Conservation (phyloP, 2,797 vertebrate genomes). For the Xenopus petersii region DNA sequence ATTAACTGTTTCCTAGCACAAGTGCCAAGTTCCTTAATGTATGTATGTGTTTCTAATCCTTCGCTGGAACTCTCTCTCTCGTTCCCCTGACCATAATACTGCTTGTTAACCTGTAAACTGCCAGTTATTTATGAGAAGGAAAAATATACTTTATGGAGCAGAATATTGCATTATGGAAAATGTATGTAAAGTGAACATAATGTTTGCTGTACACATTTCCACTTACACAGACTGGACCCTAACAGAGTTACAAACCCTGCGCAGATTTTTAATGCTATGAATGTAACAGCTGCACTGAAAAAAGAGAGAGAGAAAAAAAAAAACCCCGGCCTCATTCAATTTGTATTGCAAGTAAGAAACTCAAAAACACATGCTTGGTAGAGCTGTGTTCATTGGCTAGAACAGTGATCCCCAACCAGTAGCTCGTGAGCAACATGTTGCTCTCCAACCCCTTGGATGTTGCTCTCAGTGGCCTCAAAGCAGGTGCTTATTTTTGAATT, state of each 20-base stretch:
- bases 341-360: too few relatives aligned
- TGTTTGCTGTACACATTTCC: background rate
- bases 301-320: background rate
- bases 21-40: conserved; percentile 50
- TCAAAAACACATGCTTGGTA: too few relatives aligned
- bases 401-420: too few relatives aligned
- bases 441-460: too few relatives aligned
- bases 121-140: background rate
- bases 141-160: background rate
- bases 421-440: too few relatives aligned
- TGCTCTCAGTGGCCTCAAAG: too few relatives aligned
- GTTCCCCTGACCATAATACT: conserved; percentile 9
- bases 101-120: conserved; percentile 9
- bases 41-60: conserved; percentile 27
- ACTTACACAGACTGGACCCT: background rate
- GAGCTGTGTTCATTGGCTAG: too few relatives aligned
- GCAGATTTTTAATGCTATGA: background rate
- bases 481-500: too few relatives aligned
- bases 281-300: background rate
- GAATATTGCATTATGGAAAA: conserved; percentile 4
- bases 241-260: background rate
- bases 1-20: conserved; percentile 70
- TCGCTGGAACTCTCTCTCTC: conserved; percentile 11
- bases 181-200: background rate
- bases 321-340: too few relatives aligned